Evolutionary conservation across 2,888 invertebrate genomes (phyloP).

Genomic region (Lysandra coridon): DNA sequence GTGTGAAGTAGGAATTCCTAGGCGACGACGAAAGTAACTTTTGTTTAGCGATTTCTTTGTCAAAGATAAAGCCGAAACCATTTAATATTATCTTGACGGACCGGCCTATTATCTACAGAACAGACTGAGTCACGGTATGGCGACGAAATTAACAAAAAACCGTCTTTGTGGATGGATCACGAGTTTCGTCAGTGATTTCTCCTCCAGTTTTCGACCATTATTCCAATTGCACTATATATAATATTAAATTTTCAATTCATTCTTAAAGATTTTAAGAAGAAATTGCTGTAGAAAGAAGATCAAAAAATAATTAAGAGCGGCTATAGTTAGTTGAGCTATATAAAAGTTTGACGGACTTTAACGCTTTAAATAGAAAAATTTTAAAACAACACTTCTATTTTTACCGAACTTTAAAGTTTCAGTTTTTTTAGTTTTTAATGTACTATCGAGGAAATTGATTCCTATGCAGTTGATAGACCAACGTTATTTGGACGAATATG

Average conservation of each 20-base stretch:
- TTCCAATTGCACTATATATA: background rate
- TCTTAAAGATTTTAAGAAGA: background rate
- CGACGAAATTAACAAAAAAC: conserved; percentile 24
- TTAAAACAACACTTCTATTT: background rate
- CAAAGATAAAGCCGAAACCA: background rate
- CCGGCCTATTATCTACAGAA: conserved; percentile 1
- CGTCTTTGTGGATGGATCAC: conserved; percentile 1
- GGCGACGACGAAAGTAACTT: background rate
- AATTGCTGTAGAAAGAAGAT: background rate
- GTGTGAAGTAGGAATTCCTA: background rate
- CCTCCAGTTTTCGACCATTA: background rate
- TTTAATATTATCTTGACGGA: background rate
- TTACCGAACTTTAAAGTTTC: background rate
- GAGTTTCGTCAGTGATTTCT: background rate
- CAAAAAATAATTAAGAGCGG: background rate
- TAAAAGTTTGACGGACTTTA: no score
- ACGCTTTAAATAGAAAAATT: background rate
- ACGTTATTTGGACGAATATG: no score
- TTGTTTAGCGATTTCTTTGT: background rate
- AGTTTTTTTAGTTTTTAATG: no score
- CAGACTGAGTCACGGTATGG: conserved; percentile 30
- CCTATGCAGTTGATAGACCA: no score
- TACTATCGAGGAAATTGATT: no score
- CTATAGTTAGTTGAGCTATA: background rate
- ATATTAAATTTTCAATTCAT: background rate